Percentiles rank a stretch among this genome's conserved stretches.
Conservation (phyloP, 2,797 vertebrate genomes). For the Sebastiscus tertius region DNA sequence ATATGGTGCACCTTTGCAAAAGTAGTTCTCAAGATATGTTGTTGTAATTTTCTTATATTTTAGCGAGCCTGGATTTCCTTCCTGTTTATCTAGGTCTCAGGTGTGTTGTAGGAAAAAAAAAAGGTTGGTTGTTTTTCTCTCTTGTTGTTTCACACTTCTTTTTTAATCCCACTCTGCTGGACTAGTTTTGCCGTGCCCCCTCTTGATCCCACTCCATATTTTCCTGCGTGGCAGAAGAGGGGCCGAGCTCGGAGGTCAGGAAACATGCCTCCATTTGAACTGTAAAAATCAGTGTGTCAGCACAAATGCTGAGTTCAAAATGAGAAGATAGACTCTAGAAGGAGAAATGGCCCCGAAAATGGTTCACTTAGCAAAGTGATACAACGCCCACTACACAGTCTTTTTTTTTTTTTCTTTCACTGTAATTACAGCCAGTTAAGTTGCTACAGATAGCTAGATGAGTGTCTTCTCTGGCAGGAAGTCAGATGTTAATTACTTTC, state of each 20-base stretch:
- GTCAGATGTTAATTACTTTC: background rate
- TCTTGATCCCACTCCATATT: conserved; percentile 7
- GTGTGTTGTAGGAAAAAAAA: background rate
- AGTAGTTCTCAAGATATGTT: too few relatives aligned
- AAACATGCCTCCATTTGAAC: conserved; percentile 13
- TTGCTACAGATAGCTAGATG: background rate
- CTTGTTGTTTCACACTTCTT: background rate
- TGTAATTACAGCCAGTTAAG: background rate
- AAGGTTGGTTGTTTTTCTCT: background rate
- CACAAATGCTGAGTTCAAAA: conserved; percentile 12
- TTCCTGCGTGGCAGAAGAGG: background rate
- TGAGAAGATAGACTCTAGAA: background rate
- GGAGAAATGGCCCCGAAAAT: background rate
- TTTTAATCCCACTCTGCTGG: background rate
- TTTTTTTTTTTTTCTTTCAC: background rate
- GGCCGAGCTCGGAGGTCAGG: background rate
- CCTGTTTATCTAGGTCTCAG: background rate
- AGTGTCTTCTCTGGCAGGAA: background rate
- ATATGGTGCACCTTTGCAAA: too few relatives aligned
- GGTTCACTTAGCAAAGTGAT: conserved; percentile 6
- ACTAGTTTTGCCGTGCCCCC: background rate
- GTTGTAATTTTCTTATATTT: background rate
- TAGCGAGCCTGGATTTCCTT: fast-evolving
- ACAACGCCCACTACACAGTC: background rate
- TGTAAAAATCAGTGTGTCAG: conserved; percentile 11